Conservation (phyloP, 2,888 invertebrate genomes). For the Drosophila nigricruria region DNA sequence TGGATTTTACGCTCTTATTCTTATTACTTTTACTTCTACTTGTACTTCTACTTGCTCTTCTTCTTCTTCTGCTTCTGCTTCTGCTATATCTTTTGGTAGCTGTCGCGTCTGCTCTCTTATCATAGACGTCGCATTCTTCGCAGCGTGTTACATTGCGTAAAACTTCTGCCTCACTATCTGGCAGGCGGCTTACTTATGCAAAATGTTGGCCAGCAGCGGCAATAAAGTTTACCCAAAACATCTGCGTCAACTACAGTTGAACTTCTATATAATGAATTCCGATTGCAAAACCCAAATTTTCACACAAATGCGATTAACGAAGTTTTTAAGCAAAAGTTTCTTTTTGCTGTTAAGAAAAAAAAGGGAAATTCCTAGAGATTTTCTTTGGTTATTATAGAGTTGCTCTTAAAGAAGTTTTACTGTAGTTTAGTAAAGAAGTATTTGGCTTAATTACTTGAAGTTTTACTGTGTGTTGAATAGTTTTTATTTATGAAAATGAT, state of each 20-base stretch:
- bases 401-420: background rate
- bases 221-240: slow-evolving; percentile 25
- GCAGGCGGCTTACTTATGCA: slow-evolving; percentile 26
- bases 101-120: slow-evolving; percentile 43
- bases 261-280: slow-evolving; percentile 3
- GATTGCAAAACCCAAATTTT: background rate
- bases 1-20: slow-evolving; percentile 26
- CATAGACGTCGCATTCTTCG: slow-evolving; percentile 41
- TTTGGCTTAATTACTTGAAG: slow-evolving; percentile 1
- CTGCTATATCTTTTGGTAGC: background rate
- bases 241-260: slow-evolving; percentile 12
- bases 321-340: background rate
- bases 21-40: slow-evolving; percentile 3
- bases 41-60: background rate
- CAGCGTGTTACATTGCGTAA: slow-evolving; percentile 35
- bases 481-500: background rate
- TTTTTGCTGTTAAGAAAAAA: background rate
- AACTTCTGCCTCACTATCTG: slow-evolving; percentile 32
- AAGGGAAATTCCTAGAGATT: background rate
- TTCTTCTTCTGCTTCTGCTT: background rate
- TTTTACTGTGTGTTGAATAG: background rate
- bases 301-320: slow-evolving; percentile 4
- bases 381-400: background rate
- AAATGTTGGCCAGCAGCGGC: slow-evolving; percentile 11
- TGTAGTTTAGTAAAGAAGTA: background rate